Evolutionary conservation across 2,113 vertebrate genomes (phyloP).

Genomic region (Prinia subflava): DNA sequence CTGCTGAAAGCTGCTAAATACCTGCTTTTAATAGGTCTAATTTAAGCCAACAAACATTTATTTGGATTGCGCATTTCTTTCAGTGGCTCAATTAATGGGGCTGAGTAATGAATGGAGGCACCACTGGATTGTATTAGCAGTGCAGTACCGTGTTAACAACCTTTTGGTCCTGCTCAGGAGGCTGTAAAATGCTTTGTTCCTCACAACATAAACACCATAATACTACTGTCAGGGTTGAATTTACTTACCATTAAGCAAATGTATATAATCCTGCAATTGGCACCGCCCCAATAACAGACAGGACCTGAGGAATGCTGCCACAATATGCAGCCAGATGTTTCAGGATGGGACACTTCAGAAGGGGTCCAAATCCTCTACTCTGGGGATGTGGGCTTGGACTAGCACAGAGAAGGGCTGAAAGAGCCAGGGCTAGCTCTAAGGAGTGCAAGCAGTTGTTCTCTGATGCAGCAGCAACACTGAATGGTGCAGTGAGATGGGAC

Average conservation of each 20-base stretch:
- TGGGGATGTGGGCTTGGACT: not conserved
- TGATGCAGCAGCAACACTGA: not conserved
- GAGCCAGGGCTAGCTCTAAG: not conserved
- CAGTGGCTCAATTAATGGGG: constrained; percentile 5
- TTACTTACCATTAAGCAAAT: not conserved
- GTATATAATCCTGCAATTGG: not conserved
- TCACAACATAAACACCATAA: constrained; percentile 4
- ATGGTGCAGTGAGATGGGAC: not conserved
- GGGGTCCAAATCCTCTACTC: not conserved
- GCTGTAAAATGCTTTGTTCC: constrained; percentile 38
- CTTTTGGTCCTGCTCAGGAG: not conserved
- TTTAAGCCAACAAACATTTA: constrained; percentile 28
- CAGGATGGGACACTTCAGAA: not conserved
- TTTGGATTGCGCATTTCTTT: constrained; percentile 15
- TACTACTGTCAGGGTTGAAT: not conserved
- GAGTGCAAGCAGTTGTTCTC: not conserved
- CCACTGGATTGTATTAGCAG: not conserved
- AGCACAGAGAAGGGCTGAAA: not conserved
- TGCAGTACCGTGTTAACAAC: not conserved
- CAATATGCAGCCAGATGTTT: not conserved
- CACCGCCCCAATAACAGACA: not conserved
- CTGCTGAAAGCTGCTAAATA: constrained; percentile 50
- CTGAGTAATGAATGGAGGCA: constrained; percentile 22
- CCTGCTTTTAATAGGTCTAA: constrained; percentile 40
- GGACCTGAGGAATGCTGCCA: not conserved